phyloP scores from a whole-genome alignment of 1,140 invertebrate genomes.

The Aphidius gifuensis region DNA sequence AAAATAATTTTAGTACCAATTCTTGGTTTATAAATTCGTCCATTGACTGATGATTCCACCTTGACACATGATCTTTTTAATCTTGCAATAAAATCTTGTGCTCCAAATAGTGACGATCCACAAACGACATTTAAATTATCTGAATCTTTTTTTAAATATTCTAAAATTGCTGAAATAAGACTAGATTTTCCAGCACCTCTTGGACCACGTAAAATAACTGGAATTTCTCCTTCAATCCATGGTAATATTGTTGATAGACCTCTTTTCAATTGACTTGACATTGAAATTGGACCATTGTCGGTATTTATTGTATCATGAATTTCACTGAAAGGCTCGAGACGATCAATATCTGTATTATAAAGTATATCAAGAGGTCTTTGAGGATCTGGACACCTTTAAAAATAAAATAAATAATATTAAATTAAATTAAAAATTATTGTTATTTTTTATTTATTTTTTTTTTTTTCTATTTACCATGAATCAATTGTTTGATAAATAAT shows the following conservation, averaged over 20 bases:
- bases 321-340: conserved; percentile 37
- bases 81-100: conserved; percentile 42
- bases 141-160: conserved; percentile 32
- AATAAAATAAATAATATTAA: conserved; percentile 4
- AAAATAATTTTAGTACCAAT: conserved; percentile 42
- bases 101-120: conserved; percentile 45
- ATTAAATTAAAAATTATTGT: conserved; percentile 2
- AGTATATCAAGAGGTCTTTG: conserved; percentile 41
- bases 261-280: conserved; percentile 42
- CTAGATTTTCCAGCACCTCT: conserved; percentile 46
- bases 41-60: conserved; percentile 45
- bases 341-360: conserved; percentile 44
- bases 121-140: conserved; percentile 36
- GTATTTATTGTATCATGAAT: conserved; percentile 29
- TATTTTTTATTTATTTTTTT: not conserved
- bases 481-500: conserved; percentile 44
- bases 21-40: conserved; percentile 45
- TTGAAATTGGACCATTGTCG: conserved; percentile 38
- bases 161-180: conserved; percentile 39
- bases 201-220: conserved; percentile 44
- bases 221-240: conserved; percentile 42
- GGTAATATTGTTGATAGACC: conserved; percentile 40
- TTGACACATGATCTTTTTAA: conserved; percentile 47
- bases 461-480: conserved; percentile 39
- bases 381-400: conserved; percentile 46